These are phyloP conservation scores for Tricholauxania praeusta DNA, from an alignment of 2,888 invertebrate species.

Conservation along the genomic window DNA sequence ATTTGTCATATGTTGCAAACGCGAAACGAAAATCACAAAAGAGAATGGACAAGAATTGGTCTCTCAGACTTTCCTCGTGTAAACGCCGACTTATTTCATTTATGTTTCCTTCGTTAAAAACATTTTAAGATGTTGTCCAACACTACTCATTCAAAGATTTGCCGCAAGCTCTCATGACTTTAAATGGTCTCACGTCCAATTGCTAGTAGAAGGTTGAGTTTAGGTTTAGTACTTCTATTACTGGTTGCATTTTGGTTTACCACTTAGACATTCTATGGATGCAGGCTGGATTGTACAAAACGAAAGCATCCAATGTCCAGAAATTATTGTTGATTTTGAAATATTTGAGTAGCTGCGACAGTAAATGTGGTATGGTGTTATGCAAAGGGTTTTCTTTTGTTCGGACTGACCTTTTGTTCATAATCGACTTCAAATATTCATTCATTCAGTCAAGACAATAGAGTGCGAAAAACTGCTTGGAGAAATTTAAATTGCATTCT, in stretches of 20 bases:
- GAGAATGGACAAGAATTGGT: too few species aligned
- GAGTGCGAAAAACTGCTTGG: constrained; percentile 47
- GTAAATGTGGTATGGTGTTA: not conserved
- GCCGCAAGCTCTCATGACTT: not conserved
- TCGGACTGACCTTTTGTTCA: constrained; percentile 38
- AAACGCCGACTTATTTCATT: too few species aligned
- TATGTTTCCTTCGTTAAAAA: too few species aligned
- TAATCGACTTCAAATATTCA: constrained; percentile 27
- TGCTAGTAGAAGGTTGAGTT: too few species aligned
- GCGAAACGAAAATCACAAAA: too few species aligned
- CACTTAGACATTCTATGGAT: constrained; percentile 46
- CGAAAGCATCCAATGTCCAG: not conserved
- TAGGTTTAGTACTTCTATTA: not conserved
- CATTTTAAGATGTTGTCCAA: too few species aligned
- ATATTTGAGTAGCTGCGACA: not conserved
- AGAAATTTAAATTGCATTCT: not conserved
- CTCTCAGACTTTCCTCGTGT: too few species aligned
- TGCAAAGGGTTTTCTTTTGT: constrained; percentile 4
- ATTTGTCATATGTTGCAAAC: too few species aligned
- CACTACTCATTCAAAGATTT: not conserved
- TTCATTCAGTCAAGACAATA: constrained; percentile 35
- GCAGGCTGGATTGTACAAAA: not conserved
- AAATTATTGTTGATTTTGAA: not conserved
- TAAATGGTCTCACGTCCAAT: not conserved
- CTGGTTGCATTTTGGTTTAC: constrained; percentile 46